A percentile compares a stretch with the other conserved stretches of the same genome.
phyloP scores from a whole-genome alignment of 2,797 vertebrate species.

The Otus scops region DNA sequence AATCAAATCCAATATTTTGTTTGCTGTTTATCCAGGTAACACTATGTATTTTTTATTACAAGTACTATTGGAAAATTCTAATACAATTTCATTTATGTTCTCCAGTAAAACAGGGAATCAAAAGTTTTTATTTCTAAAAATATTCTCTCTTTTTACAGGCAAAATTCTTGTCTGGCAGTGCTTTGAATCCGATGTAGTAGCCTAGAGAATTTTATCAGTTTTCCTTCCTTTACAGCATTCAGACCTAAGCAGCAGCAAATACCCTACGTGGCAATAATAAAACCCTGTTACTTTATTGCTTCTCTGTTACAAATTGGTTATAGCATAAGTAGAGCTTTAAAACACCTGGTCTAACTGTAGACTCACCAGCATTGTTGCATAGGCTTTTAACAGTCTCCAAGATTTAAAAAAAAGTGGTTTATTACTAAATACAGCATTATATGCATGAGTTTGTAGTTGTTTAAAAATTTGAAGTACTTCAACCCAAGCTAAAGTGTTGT shows the following conservation, averaged over 20 bases:
- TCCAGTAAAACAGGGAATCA: not conserved
- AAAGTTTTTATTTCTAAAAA: not conserved
- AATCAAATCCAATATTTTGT: not conserved
- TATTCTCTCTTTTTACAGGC: not conserved
- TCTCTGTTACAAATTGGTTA: not conserved
- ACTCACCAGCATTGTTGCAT: not conserved
- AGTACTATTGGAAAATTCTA: not conserved
- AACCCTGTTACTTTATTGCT: not conserved
- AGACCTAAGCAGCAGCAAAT: not conserved
- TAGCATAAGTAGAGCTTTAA: not conserved
- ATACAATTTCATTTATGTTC: not conserved
- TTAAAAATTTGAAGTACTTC: not conserved
- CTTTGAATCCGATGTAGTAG: not conserved
- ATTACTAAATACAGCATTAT: not conserved
- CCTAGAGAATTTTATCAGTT: not conserved
- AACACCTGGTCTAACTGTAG: not conserved
- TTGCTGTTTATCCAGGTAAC: not conserved
- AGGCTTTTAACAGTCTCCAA: not conserved
- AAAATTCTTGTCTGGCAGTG: not conserved
- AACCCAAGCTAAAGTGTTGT: accelerated
- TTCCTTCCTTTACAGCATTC: not conserved
- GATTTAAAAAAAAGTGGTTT: not conserved
- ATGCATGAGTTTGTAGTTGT: not conserved
- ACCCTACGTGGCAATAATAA: not conserved
- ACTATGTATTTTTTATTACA: not conserved